These are phyloP conservation scores for Eriosoma lanigerum DNA, from an alignment of 1,140 invertebrate species.

Conservation along the genomic window DNA sequence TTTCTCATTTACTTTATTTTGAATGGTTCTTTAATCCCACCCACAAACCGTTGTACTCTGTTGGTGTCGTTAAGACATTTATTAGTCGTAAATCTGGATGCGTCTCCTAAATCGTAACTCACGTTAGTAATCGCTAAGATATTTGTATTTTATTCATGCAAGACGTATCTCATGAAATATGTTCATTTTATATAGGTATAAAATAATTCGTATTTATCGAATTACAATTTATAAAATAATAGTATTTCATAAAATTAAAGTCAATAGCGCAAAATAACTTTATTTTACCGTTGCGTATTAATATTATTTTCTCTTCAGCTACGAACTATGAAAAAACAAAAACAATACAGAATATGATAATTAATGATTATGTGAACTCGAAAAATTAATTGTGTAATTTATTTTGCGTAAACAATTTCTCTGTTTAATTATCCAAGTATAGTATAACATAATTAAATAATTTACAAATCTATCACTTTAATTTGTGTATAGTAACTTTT, in stretches of 20 bases:
- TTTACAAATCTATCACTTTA: too few relatives aligned
- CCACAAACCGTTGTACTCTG: conserved; percentile 28
- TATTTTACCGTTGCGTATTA: background rate
- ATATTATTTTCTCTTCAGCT: background rate
- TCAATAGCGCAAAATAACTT: background rate
- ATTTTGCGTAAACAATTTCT: background rate
- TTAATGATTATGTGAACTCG: background rate
- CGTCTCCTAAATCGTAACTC: conserved; percentile 7
- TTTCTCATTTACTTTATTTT: conserved; percentile 37
- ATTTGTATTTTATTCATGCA: background rate
- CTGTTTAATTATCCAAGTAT: background rate
- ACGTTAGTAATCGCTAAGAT: background rate
- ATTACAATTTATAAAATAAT: background rate
- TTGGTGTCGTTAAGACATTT: conserved; percentile 41
- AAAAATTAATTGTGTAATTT: background rate
- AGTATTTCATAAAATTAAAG: background rate
- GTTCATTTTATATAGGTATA: background rate
- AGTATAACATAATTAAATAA: background rate
- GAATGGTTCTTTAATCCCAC: conserved; percentile 34
- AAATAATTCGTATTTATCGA: background rate
- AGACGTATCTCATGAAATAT: background rate
- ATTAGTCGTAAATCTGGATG: conserved; percentile 40
- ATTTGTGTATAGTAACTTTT: too few relatives aligned
- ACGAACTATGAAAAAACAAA: background rate
- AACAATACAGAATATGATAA: background rate